Base-by-base conservation (phyloP, 2,797 vertebrate species). In the Falco concolor region DNA sequence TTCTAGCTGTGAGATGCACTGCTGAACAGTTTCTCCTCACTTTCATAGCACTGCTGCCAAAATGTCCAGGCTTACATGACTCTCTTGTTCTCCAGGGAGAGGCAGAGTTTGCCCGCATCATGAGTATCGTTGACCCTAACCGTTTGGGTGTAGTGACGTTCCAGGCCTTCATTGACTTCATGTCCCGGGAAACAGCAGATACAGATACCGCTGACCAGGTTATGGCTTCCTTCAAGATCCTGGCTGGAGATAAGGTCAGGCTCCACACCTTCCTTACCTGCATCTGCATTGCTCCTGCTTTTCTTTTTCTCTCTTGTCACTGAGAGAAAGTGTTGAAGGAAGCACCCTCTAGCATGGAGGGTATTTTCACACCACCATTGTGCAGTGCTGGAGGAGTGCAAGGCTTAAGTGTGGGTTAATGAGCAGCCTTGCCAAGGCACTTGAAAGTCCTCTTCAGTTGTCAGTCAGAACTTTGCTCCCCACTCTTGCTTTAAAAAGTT, bases 91-190 rank as follows among this genome's bases (percentile, higher is more conserved):
- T 95, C 40, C 96, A 99, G 99, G 99, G 99, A 87, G 99, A 99
- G 97, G 99, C 98, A 40, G 99, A 99, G 97, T 99, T 99, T 98
- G 98, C 99, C 92, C 99, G 99, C 89, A 99, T 99, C 98, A 99
- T 99, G 99, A 99, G 99, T 98, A 98, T 99, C 13, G 99, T 99
- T 9, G 99, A 99, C 92, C 99, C 99, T 45, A 99, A 99, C 98
- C 98, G 99, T 81, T 95, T 99, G 96, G 99, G 99, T 57, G 96
- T 99, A 16, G 98, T 99, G 97, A 99, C 99, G 5, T 99, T 99
- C 98, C 99, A 99, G 98, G 99, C 98, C 97, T 99, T 99, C 98
- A 99, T 99, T 7, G 99, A 99, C 98, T 99, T 99, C 95, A 99
- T 99, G 99, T 99, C 99, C 92, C 98, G 99, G 5, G 99, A 99